A percentile compares a stretch with the other conserved stretches of the same genome.
phyloP scores from a whole-genome alignment of 2,888 invertebrate species.

The Nephrocerus scutellatus region DNA sequence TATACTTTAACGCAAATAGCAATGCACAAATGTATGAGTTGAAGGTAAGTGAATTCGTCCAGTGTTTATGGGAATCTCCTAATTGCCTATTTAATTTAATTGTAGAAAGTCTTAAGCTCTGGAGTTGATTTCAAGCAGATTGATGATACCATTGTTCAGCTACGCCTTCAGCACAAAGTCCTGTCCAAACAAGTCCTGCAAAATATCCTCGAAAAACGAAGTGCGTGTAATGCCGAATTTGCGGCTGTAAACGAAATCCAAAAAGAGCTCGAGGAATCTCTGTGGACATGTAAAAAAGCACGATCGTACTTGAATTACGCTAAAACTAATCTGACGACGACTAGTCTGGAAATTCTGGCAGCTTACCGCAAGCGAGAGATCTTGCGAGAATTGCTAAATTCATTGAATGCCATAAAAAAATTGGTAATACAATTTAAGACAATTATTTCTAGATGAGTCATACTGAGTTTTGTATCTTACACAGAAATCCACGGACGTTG shows the following conservation, averaged over 20 bases:
- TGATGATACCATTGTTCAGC: slow-evolving; percentile 37
- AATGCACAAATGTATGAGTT: slow-evolving; percentile 42
- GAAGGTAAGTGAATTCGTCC: slow-evolving; percentile 30
- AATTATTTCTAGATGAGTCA: neutral
- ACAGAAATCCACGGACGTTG: slow-evolving; percentile 74
- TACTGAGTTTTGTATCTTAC: slow-evolving; percentile 3
- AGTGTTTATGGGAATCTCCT: neutral
- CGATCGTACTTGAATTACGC: slow-evolving; percentile 67
- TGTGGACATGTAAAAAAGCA: slow-evolving; percentile 66
- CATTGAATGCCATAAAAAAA: slow-evolving; percentile 71
- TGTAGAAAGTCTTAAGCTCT: slow-evolving; percentile 39
- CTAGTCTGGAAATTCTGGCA: slow-evolving; percentile 81
- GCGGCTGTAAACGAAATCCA: slow-evolving; percentile 65
- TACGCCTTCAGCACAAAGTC: slow-evolving; percentile 52
- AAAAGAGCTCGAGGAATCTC: slow-evolving; percentile 59
- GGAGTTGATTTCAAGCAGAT: slow-evolving; percentile 40
- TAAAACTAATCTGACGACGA: slow-evolving; percentile 73
- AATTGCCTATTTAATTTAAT: slow-evolving; percentile 8
- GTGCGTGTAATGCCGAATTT: slow-evolving; percentile 79
- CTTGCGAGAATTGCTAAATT: slow-evolving; percentile 70
- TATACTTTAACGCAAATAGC: slow-evolving; percentile 41
- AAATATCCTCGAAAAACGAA: slow-evolving; percentile 85
- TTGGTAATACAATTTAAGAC: too few species aligned
- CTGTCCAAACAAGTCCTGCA: slow-evolving; percentile 91
- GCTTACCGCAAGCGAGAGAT: slow-evolving; percentile 85